Percentiles rank a stretch among this genome's conserved stretches.
phyloP scores from a whole-genome alignment of 1,140 invertebrate genomes.

The Oscheius sp. region DNA sequence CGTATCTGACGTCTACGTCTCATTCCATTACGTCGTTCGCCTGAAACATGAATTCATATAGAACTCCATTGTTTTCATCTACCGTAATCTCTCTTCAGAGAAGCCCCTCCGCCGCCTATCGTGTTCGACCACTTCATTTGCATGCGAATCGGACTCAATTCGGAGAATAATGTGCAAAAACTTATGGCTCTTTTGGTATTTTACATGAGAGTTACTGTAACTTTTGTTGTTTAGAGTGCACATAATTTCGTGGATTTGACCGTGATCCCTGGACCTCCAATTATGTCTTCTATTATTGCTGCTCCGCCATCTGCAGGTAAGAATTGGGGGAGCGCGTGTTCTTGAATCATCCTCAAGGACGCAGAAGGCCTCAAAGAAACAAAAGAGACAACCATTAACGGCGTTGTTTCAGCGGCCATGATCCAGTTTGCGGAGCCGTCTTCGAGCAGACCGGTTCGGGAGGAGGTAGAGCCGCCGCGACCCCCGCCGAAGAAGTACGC shows the following conservation, averaged over 20 bases:
- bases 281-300: constrained; percentile 9
- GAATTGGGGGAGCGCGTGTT: not conserved
- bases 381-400: not conserved
- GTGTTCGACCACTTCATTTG: constrained; percentile 36
- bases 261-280: constrained; percentile 10
- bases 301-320: not conserved
- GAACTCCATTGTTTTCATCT: too few relatives aligned
- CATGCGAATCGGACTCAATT: constrained; percentile 31
- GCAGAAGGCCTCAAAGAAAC: not conserved
- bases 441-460: not conserved
- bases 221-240: constrained; percentile 1
- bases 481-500: not conserved
- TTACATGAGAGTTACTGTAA: not conserved
- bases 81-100: too few relatives aligned
- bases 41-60: too few relatives aligned
- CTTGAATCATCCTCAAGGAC: not conserved
- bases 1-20: too few relatives aligned
- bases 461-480: not conserved
- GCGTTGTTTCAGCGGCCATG: not conserved
- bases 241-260: constrained; percentile 33
- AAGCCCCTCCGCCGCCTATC: constrained; percentile 15
- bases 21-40: too few relatives aligned
- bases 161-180: constrained; percentile 26
- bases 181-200: constrained; percentile 28
- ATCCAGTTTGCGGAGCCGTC: constrained; percentile 7